Percentiles rank a stretch among this genome's conserved stretches.
Evolutionary conservation across 2,113 vertebrate species (phyloP).

Genomic region (Callionymus lyra): DNA sequence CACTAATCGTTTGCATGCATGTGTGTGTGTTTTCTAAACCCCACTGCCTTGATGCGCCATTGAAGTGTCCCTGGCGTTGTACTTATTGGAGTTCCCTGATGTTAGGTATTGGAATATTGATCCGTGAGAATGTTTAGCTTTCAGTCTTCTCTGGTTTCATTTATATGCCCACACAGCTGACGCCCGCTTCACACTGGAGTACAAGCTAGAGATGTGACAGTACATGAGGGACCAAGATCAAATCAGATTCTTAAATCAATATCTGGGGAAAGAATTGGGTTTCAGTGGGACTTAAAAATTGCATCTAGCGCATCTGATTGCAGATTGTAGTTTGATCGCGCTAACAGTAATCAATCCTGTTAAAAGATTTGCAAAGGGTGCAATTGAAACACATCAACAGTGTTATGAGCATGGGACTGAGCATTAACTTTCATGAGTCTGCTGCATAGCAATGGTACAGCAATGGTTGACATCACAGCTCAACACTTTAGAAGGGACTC

Average conservation of each 20-base stretch:
- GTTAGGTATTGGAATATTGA: slow-evolving; percentile 75
- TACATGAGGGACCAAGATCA: slow-evolving; percentile 62
- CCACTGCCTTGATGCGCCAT: slow-evolving; percentile 66
- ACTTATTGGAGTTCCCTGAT: slow-evolving; percentile 73
- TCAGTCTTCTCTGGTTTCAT: slow-evolving; percentile 71
- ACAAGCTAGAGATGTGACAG: slow-evolving; percentile 61
- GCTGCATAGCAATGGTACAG: background rate
- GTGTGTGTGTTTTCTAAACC: slow-evolving; percentile 36
- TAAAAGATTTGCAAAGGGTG: background rate
- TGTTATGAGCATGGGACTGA: too few relatives aligned
- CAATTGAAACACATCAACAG: too few relatives aligned
- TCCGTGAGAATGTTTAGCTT: slow-evolving; percentile 67
- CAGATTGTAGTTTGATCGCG: slow-evolving; percentile 17
- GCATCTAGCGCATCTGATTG: slow-evolving; percentile 23
- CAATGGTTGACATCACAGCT: slow-evolving; percentile 16
- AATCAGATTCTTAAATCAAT: slow-evolving; percentile 60
- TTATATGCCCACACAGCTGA: slow-evolving; percentile 71
- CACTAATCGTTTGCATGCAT: slow-evolving; percentile 52
- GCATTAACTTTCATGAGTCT: background rate
- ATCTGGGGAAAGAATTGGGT: slow-evolving; percentile 13
- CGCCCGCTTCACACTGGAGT: slow-evolving; percentile 52
- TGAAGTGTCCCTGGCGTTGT: slow-evolving; percentile 70
- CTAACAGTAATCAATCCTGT: slow-evolving; percentile 25
- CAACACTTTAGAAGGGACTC: slow-evolving; percentile 17
- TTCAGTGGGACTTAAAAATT: slow-evolving; percentile 39